A percentile compares a stretch with the other conserved stretches of the same genome.
These are phyloP conservation scores for Siniperca chuatsi DNA, from an alignment of 2,113 vertebrate species.

Conservation along the genomic window DNA sequence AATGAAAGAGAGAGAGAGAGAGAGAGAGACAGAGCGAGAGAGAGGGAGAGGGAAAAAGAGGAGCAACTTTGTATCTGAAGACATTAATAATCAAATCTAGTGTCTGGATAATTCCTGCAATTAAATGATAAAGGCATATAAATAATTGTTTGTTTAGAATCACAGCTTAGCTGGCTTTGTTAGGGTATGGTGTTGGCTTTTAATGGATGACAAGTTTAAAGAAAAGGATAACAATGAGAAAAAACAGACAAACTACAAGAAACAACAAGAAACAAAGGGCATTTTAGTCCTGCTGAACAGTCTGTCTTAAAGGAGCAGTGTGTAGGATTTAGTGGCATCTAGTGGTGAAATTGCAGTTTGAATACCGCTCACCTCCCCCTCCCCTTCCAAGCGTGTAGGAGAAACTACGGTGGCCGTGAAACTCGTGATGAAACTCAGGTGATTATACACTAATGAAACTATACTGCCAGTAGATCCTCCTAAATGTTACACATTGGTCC, in stretches of 20 bases:
- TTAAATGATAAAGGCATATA: constrained; percentile 73
- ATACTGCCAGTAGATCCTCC: too few relatives aligned
- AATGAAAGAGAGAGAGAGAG: constrained; percentile 43
- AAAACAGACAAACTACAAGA: constrained; percentile 8
- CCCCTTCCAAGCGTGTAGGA: too few relatives aligned
- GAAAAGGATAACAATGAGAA: constrained; percentile 17
- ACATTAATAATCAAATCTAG: constrained; percentile 73
- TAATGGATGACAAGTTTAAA: constrained; percentile 58
- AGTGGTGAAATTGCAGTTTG: too few relatives aligned
- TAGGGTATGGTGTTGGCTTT: constrained; percentile 40
- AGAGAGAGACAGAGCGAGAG: background rate
- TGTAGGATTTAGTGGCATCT: too few relatives aligned
- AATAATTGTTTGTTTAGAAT: constrained; percentile 61
- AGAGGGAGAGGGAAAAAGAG: background rate
- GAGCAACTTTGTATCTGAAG: constrained; percentile 52
- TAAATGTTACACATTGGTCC: too few relatives aligned
- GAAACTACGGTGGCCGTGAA: too few relatives aligned
- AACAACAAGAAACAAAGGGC: background rate
- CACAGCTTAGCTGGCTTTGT: constrained; percentile 57
- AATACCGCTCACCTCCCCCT: too few relatives aligned
- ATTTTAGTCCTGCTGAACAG: background rate
- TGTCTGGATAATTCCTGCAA: constrained; percentile 69
- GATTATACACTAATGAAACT: too few relatives aligned
- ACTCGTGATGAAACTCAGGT: too few relatives aligned
- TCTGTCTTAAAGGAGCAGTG: background rate